These are phyloP conservation scores for Nomada lathburiana DNA, from an alignment of 2,888 invertebrate species.

Conservation along the genomic window DNA sequence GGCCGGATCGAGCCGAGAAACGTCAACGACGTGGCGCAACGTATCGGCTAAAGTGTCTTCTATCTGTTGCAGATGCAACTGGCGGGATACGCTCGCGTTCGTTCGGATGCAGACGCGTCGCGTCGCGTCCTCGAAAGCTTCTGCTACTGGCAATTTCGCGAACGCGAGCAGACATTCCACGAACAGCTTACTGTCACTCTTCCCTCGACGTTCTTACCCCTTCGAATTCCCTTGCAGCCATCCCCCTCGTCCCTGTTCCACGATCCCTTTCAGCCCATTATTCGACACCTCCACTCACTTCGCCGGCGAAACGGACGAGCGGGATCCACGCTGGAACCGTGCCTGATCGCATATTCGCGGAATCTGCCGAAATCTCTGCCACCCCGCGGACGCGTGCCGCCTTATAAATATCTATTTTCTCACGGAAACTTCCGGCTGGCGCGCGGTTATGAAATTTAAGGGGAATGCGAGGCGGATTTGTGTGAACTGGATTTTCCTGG, in stretches of 20 bases:
- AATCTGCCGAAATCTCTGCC: conserved; percentile 22
- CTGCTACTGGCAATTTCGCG: conserved; percentile 71
- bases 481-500: too few species aligned
- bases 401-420: conserved; percentile 46
- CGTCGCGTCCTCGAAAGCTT: conserved; percentile 62
- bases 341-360: conserved; percentile 46
- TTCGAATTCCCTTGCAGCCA: not conserved
- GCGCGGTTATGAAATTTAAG: conserved; percentile 5
- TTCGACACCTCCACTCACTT: conserved; percentile 44
- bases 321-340: conserved; percentile 42
- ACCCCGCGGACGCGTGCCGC: conserved; percentile 7
- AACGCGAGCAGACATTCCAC: conserved; percentile 60
- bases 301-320: conserved; percentile 37
- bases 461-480: too few species aligned
- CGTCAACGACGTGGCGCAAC: conserved; percentile 67
- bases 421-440: not conserved
- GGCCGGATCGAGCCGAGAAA: conserved; percentile 62
- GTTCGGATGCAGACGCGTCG: conserved; percentile 66
- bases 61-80: conserved; percentile 72
- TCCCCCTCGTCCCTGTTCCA: conserved; percentile 12
- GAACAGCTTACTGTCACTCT: conserved; percentile 68
- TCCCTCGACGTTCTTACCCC: not conserved
- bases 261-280: conserved; percentile 51
- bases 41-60: conserved; percentile 73
- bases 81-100: conserved; percentile 50